phyloP scores from a whole-genome alignment of 1,140 invertebrate species.

The Paraescarpia echinospica region DNA sequence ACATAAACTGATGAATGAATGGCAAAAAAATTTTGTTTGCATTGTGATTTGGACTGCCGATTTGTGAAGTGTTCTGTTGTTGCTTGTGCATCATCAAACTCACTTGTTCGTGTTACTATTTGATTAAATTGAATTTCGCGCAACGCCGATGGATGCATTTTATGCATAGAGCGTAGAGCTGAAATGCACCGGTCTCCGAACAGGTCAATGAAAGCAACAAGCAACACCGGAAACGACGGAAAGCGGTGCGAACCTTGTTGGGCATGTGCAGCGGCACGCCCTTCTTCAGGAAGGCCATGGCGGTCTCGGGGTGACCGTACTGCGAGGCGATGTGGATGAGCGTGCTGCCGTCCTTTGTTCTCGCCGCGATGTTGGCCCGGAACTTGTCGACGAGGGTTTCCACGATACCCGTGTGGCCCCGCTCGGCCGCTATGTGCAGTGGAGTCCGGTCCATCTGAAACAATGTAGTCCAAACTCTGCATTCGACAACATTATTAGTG shows the following conservation, averaged over 20 bases:
- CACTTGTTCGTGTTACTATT: too few species aligned
- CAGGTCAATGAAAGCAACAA: too few species aligned
- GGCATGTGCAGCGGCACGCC: slow-evolving; percentile 99
- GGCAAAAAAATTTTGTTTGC: too few species aligned
- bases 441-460: slow-evolving; percentile 81
- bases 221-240: too few species aligned
- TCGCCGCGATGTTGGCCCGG: slow-evolving; percentile 75
- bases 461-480: background rate
- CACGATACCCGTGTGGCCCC: slow-evolving; percentile 92
- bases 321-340: slow-evolving; percentile 94
- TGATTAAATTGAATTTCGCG: too few species aligned
- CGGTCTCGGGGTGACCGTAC: slow-evolving; percentile 97
- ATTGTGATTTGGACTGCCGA: too few species aligned
- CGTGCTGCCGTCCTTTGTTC: slow-evolving; percentile 84
- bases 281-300: slow-evolving; percentile 97
- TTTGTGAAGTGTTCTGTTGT: too few species aligned
- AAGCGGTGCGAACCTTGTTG: slow-evolving; percentile 71
- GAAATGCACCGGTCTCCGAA: too few species aligned
- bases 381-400: slow-evolving; percentile 97
- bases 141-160: too few species aligned
- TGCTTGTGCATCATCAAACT: too few species aligned
- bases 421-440: slow-evolving; percentile 95
- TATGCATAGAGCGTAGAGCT: too few species aligned
- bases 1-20: too few species aligned
- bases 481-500: background rate